Evolutionary conservation across 2,888 invertebrate species (phyloP), one percentile per base, ranked within the genome.

Genomic region (Oligia fasciuncula): DNA sequence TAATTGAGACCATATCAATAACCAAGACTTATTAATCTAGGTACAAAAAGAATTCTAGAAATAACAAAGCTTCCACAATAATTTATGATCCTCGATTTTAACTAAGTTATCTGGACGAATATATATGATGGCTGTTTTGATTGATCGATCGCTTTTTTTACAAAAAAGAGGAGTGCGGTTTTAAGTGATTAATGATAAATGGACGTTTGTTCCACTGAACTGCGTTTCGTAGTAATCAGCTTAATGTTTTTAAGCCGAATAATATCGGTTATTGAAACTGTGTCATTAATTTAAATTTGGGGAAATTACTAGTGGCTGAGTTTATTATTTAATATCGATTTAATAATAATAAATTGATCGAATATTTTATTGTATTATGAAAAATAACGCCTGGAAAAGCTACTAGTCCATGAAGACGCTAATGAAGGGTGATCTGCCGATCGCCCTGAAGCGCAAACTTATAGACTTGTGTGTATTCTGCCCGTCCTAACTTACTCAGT

Each of bases 121-220:
- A 80, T 84, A 80, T 77, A 73, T 83, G 87, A 74, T 71, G 70
- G 74, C 57, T 35, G 76, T 63, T 83, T 40, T 74, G 84, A 77
- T 69, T 84, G 84, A 85, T 85, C n/a, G 69, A 87, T 75, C 66
- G 63, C 13, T 57, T 73, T 62, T 84, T 87, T 72, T 68, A 62
- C 69, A 65, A 85, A 87, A 77, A 79, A 83, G 62, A n/a, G 68
- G 68, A 70, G 68, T 78, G 78, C 49, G 79, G 76, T 66, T 76
- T 73, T 66, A 83, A 72, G 60, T 85, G 85, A 85, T 85, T 87
- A 80, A 85, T 85, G 80, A 73, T 76, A 65, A 73, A 80, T 65
- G 43, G 65, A 69, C 51, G 35, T 72, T 87, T 76, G 66, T 71
- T 75, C 69, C 51, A 84, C 72, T 76, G 73, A 79, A 14, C 78